Evolutionary conservation across 2,113 vertebrate species (phyloP), one percentile per base, ranked within the genome.

Genomic region (Falcunculus frontatus): DNA sequence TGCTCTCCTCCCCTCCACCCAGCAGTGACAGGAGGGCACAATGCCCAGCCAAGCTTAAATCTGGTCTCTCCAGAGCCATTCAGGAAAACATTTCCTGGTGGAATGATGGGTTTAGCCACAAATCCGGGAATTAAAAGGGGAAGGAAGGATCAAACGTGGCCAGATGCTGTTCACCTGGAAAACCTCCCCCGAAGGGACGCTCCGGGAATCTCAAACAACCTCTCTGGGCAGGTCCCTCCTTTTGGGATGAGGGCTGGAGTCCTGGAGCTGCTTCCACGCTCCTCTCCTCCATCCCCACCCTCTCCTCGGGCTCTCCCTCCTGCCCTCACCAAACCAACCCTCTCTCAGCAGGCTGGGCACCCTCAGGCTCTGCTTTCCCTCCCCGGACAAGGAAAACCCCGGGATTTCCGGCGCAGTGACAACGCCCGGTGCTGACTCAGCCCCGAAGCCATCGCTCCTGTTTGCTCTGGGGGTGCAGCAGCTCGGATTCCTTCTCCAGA

Each of bases 391-490:
- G 89, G 63, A 68, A 55, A 76, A 26, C 4, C 10, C 0, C n/a
- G 6, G 13, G 18, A 16, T 86, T 80, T 33, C 86, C 22, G 55
- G 63, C 23, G 32, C 39, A 32, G 10, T 6, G n/a, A 29, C n/a
- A 74, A 23, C 2, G 0, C 33, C 1, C 7, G 63, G 26, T 23
- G 77, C 72, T 90, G 86, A 52, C 89, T 94, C 19, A 95, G 76
- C 67, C 22, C 42, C 5, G 39, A 6, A 16, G 4, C 25, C 78
- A 35, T 6, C 3, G 0, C 6, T 73, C 13, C 39, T 91, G 84
- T 95, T 95, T 95, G 83, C 90, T 80, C 55, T 91, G 94, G 76
- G 87, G 4, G 87, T 91, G 90, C 49, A 49, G 72, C 90, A 86
- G 75, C 72, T 26, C 6, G 0, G 8, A 16, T 85, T 86, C 62